Evolutionary conservation across 1,140 invertebrate species (phyloP).

Genomic region (Zophobas morio): DNA sequence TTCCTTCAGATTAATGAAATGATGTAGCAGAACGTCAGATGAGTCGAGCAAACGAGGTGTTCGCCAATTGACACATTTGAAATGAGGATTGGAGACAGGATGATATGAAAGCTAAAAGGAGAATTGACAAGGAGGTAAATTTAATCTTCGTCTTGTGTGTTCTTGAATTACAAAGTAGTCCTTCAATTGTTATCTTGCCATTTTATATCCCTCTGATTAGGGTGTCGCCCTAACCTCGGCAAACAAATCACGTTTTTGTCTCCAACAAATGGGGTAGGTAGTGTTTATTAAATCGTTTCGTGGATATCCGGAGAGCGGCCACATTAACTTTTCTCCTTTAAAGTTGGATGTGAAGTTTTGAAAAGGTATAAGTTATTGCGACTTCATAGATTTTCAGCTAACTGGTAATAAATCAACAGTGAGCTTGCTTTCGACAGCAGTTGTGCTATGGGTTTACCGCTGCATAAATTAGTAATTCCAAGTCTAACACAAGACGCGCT

Average conservation of each 20-base stretch:
- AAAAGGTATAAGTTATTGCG: conserved; percentile 49
- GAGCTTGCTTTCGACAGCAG: conserved; percentile 53
- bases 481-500: conserved; percentile 10
- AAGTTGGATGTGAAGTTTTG: conserved; percentile 35
- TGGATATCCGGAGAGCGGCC: conserved; percentile 18
- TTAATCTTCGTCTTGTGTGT: conserved; percentile 28
- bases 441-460: conserved; percentile 51
- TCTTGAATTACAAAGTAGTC: conserved; percentile 29
- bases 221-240: conserved; percentile 8
- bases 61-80: conserved; percentile 3
- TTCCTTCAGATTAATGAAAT: conserved; percentile 11
- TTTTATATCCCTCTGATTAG: conserved; percentile 13
- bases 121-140: conserved; percentile 32
- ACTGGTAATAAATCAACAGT: conserved; percentile 49
- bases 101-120: conserved; percentile 25
- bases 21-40: neutral
- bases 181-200: conserved; percentile 6
- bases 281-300: conserved; percentile 6
- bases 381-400: conserved; percentile 49
- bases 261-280: neutral
- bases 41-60: neutral
- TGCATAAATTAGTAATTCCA: conserved; percentile 51
- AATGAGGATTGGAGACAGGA: neutral
- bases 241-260: conserved; percentile 1
- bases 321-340: conserved; percentile 35